Base-by-base conservation (phyloP, 2,888 invertebrate genomes). In the Pyrgus malvae region DNA sequence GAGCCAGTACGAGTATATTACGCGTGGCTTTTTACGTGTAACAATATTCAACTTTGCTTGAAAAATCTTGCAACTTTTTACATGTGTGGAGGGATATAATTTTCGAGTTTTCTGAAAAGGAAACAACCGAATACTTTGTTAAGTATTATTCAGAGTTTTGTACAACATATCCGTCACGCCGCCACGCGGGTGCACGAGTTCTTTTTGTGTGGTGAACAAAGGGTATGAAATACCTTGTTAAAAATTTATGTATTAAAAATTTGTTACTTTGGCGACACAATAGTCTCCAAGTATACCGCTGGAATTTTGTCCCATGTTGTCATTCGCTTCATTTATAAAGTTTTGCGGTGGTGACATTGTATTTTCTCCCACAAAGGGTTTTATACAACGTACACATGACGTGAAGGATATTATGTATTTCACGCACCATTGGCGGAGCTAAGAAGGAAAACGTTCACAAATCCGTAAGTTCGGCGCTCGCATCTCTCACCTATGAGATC, bases 11-110 rank as follows among this genome's bases (percentile, higher is more conserved):
- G 56, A 80, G 76, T 79, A 79, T 79, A 77, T 79, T 79, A 78
- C 77, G 74, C 68, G 68, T 70, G 71, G 65, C 71, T 79, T 82
- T 82, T 80, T 80, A 80, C 79, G 72, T 77, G 73, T 70, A 69
- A 76, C 76, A 74, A 72, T 79, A 76, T 78, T 75, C 72, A 67
- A 70, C 64, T 70, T 70, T 56, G 51, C 51, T 42, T 64, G 62
- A 58, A 58, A 54, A 58, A 50, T 59, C 54, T 57, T 29, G 35
- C 49, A 48, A 42, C 44, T 56, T 59, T 59, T 58, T 33, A 38
- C 25, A 45, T 53, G 53, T 38, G 53, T 53, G 53, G 37, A 25
- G 37, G 48, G 53, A 38, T 50, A 50, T 50, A 50, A 53, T 53
- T 53, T 53, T 45, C 19, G 45, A 53, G 45, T 38, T 45, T 37